Evolutionary conservation across 1,140 invertebrate genomes (phyloP), one percentile per base, ranked within the genome.

Genomic region (Apis mellifera): DNA sequence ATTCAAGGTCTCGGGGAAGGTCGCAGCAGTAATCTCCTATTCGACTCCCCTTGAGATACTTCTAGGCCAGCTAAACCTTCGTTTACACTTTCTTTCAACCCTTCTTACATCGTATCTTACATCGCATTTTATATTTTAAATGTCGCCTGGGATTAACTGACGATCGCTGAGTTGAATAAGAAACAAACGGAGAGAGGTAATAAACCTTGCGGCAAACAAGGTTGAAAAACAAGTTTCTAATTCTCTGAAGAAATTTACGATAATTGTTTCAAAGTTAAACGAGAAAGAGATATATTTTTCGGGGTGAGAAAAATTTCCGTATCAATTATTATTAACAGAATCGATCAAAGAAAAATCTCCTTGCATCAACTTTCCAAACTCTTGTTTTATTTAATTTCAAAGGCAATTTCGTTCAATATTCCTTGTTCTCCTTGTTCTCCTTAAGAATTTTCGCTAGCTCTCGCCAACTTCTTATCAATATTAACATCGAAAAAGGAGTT

Each of bases 11-110:
- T 87, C 77, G 65, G 48, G 59, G 86, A 85, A 89, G 86, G 84
- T 89, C 87, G 87, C 84, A 42, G 79, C 70, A 74, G 86, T 92
- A 91, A 91, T 91, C 88, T 91, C 88, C 77, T 81, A 88, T 74
- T 87, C 60, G 62, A 77, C 78, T 74, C 66, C 66, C 68, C 71
- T 74, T 65, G 78, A 82, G 69, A 86, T 87, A 60, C 74, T 84
- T 32, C 68, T 69, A 70, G 32, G 60, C 62, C 54, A 59, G 64
- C 62, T 73, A 80, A 80, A 84, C 87, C 87, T 84, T 84, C 84
- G 84, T 88, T 89, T 72, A 84, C 70, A 76, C 84, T 78, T 90
- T 90, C 89, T 84, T 90, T 90, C 84, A 90, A 86, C 70, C 65
- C 52, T 86, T 42, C 82, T 74, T 78, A 66, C 65, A 65, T 81